Base-by-base conservation (phyloP, 2,888 invertebrate species). In the Exocentrus adspersus region DNA sequence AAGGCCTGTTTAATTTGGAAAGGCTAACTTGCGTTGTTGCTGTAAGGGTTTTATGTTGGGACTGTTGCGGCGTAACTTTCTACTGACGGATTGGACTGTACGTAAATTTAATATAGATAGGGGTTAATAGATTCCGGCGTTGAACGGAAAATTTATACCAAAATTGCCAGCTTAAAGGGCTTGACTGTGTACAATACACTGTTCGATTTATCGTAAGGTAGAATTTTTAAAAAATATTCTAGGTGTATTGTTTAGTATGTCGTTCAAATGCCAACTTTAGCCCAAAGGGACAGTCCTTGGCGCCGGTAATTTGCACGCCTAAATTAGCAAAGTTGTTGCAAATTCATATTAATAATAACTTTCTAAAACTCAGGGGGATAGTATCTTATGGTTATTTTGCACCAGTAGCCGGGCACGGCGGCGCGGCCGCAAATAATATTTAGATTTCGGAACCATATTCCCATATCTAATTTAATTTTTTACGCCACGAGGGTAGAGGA, bases 321-420 rank as follows among this genome's bases (percentile, higher is more conserved):
- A 48, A 48, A 48, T 48, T 48, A 48, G 2, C 48, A 24, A 48
- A 48, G 48, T 48, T 48, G 24, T 24, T 24, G n/a, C 20, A 48
- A 48, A 48, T 48, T 48, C 17, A 48, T 48, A 48, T 48, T 48
- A 28, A 48, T 48, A 48, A 48, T 48, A 20, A 48, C 48, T 48
- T 48, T 48, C 24, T 28, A 28, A 48, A 48, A 48, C 19, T n/a
- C 48, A 48, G 28, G 28, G 28, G 28, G 28, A 10, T 14, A 16
- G 24, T 48, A 48, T 48, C 48, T 48, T 48, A 7, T 48, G 20
- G 16, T 1, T 24, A 48, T 28, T 48, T 24, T 9, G 16, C n/a
- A 10, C 24, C 48, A 16, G 20, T 28, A 48, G 28, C 12, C 20
- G 48, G 1, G 48, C 10, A 37, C n/a, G n/a, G n/a, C n/a, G n/a